Evolutionary conservation across 2,113 vertebrate genomes (phyloP).

Genomic region (Oreotrochilus melanogaster): DNA sequence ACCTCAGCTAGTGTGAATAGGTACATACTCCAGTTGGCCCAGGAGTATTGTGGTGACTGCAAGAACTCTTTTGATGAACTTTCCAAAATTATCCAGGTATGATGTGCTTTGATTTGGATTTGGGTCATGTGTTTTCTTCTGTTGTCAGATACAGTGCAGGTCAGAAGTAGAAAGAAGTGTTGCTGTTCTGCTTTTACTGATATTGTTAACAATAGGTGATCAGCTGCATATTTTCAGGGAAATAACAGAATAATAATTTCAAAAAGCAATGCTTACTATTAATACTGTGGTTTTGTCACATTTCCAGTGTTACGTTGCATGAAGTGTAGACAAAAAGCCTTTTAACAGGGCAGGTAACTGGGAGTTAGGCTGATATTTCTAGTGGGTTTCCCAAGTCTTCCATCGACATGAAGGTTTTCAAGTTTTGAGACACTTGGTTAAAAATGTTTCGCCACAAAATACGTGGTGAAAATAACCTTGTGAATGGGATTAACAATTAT

Average conservation of each 20-base stretch:
- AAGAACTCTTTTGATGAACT: constrained; percentile 98
- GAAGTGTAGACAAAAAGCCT: not conserved
- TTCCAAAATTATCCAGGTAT: constrained; percentile 98
- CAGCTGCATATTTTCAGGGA: not conserved
- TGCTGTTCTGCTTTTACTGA: not conserved
- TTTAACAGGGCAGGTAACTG: not conserved
- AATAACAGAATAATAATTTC: not conserved
- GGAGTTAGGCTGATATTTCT: not conserved
- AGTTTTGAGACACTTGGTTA: not conserved
- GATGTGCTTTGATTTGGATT: not conserved
- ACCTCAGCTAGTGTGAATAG: constrained; percentile 95
- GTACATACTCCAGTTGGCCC: constrained; percentile 97
- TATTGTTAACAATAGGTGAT: not conserved
- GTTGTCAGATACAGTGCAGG: not conserved
- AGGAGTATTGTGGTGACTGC: constrained; percentile 98
- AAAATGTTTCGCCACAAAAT: not conserved
- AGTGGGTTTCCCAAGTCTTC: not conserved
- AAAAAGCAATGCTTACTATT: not conserved
- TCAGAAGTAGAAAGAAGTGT: not conserved
- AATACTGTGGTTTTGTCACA: not conserved
- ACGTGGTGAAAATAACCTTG: rapidly evolving
- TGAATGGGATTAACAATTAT: rapidly evolving
- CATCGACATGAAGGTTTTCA: not conserved
- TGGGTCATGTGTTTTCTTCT: not conserved
- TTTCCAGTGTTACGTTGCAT: not conserved